Conservation (phyloP, 2,113 vertebrate species). For the Brachyhypopomus occidentalis region DNA sequence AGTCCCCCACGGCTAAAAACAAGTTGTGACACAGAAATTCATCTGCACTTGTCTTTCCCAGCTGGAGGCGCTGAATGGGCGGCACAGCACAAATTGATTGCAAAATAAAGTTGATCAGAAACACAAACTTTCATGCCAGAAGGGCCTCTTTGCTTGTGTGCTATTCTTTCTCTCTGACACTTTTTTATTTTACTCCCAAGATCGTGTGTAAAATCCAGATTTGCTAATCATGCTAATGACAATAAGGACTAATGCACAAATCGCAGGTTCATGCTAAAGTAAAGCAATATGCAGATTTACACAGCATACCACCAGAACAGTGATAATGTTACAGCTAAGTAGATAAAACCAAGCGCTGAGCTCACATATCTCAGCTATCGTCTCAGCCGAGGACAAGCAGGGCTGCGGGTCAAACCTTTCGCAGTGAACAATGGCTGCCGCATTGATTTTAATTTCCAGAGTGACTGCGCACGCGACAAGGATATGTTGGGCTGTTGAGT, state of each 20-base stretch:
- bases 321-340: not conserved
- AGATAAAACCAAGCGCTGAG: not conserved
- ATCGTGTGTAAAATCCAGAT: not conserved
- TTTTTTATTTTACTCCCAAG: not conserved
- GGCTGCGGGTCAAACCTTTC: constrained; percentile 47
- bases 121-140: constrained; percentile 1
- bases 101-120: constrained; percentile 11
- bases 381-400: constrained; percentile 1
- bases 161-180: not conserved
- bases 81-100: not conserved
- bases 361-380: constrained; percentile 26
- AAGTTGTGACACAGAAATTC: constrained; percentile 59
- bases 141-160: not conserved
- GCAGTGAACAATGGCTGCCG: constrained; percentile 66
- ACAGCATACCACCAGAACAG: not conserved
- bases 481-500: constrained; percentile 62
- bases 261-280: not conserved
- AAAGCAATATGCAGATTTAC: not conserved
- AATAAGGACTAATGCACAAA: not conserved
- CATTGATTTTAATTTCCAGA: constrained; percentile 75
- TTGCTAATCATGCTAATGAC: not conserved
- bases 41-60: constrained; percentile 43
- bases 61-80: not conserved
- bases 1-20: constrained; percentile 57
- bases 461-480: constrained; percentile 62